Base-by-base conservation (phyloP, 1,140 invertebrate genomes). In the Polyergus mexicanus region DNA sequence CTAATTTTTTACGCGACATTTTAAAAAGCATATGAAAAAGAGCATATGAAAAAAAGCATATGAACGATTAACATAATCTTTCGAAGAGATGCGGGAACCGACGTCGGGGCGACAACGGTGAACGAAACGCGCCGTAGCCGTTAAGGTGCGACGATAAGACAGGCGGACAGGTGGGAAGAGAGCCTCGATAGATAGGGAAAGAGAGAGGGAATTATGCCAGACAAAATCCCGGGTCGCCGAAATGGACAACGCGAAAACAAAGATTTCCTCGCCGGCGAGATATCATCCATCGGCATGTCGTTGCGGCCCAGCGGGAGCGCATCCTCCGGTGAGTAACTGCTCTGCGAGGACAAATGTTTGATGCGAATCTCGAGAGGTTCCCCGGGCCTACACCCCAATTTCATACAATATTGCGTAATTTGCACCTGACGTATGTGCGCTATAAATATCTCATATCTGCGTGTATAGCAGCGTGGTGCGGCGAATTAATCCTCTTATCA, bases 231-330 rank as follows among this genome's bases (percentile, higher is more conserved):
- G 32, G 92, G 86, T 8, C 93, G 88, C 87, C 93, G 93, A 72
- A 91, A 95, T 93, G 94, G 92, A 91, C 91, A 91, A 83, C 91
- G 93, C 85, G 92, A 94, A 44, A 84, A 83, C 75, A 95, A 93
- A 85, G 93, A 95, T 89, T 92, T 92, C 89, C 94, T 94, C 91
- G 96, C 96, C 90, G 96, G 96, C 77, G 96, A 97, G 95, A 97
- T 97, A 94, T 97, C 96, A 91, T 97, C 97, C 89, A 97, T 97
- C 91, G 97, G 97, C 91, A 97, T 97, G 97, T 96, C 95, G 68
- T 95, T 97, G 89, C 96, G 96, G 88, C 96, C 96, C 83, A 97
- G 96, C 86, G 95, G 96, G 91, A 97, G 96, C 95, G 95, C 96
- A 84, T 96, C 96, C 89, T 97, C 96, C 84, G 96, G 97, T 95